These are phyloP conservation scores for Lepidurus couesii DNA, from an alignment of 1,140 invertebrate species.

Conservation along the genomic window DNA sequence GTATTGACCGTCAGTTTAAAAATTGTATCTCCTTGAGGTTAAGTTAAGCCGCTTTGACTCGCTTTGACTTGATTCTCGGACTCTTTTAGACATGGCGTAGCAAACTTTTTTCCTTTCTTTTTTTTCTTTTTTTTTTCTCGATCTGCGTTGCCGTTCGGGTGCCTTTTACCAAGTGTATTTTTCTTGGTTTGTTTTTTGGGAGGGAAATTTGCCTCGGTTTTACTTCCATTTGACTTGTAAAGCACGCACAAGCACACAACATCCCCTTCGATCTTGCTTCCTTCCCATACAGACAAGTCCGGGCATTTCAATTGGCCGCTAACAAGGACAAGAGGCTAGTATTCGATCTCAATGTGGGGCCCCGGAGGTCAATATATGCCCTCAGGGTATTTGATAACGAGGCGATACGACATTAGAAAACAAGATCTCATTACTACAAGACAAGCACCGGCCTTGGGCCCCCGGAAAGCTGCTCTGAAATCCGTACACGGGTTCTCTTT, in stretches of 20 bases:
- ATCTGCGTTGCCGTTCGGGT: not conserved
- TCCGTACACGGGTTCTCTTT: not conserved
- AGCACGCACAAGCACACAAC: constrained; percentile 12
- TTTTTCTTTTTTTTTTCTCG: not conserved
- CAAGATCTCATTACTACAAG: not conserved
- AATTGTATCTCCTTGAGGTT: too few relatives aligned
- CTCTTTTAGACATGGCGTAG: too few relatives aligned
- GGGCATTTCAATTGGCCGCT: constrained; percentile 14
- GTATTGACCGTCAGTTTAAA: too few relatives aligned
- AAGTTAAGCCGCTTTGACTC: too few relatives aligned
- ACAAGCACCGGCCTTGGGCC: not conserved
- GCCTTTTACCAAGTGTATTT: not conserved
- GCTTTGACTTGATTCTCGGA: too few relatives aligned
- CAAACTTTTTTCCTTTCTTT: not conserved
- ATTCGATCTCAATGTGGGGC: not conserved
- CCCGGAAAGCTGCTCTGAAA: not conserved
- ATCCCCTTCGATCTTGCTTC: constrained; percentile 8
- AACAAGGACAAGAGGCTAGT: constrained; percentile 17
- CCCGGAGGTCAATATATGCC: constrained; percentile 8
- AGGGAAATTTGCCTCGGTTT: not conserved
- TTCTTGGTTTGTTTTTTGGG: not conserved
- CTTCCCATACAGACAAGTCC: not conserved
- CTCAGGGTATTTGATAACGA: not conserved
- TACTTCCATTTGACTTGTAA: constrained; percentile 15
- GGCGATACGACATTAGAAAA: constrained; percentile 22